A percentile compares a stretch with the other conserved stretches of the same genome.
These are phyloP conservation scores for Chloebia gouldiae DNA, from an alignment of 2,113 vertebrate species.

Conservation along the genomic window DNA sequence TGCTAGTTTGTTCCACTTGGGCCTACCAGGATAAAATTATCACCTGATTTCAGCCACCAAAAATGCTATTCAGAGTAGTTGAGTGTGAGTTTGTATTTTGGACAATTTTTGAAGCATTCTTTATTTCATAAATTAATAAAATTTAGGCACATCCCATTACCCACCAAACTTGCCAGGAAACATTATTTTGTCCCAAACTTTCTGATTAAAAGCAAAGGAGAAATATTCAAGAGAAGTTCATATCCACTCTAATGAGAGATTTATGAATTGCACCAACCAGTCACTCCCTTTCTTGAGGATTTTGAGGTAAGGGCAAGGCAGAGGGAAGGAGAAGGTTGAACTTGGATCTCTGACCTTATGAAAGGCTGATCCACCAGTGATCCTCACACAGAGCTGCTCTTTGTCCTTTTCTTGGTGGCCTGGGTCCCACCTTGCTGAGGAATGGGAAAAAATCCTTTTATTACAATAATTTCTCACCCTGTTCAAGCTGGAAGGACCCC, in stretches of 20 bases:
- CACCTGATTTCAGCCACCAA: not conserved
- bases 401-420: not conserved
- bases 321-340: not conserved
- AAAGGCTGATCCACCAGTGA: not conserved
- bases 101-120: not conserved
- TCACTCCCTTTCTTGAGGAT: not conserved
- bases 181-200: not conserved
- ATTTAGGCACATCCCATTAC: not conserved
- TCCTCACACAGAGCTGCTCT: not conserved
- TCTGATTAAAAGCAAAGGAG: not conserved
- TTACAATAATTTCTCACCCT: not conserved
- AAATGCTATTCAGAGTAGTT: not conserved
- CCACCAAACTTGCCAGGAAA: not conserved
- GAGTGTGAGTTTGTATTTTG: not conserved
- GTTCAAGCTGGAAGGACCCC: not conserved
- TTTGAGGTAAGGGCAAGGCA: not conserved
- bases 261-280: not conserved
- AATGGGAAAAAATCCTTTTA: not conserved
- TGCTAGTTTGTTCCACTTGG: not conserved
- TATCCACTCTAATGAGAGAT: accelerated
- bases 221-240: not conserved
- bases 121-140: not conserved
- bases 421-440: not conserved
- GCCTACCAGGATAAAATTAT: not conserved
- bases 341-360: not conserved